Conservation (phyloP, 2,113 vertebrate species). For the Otus sunia region DNA sequence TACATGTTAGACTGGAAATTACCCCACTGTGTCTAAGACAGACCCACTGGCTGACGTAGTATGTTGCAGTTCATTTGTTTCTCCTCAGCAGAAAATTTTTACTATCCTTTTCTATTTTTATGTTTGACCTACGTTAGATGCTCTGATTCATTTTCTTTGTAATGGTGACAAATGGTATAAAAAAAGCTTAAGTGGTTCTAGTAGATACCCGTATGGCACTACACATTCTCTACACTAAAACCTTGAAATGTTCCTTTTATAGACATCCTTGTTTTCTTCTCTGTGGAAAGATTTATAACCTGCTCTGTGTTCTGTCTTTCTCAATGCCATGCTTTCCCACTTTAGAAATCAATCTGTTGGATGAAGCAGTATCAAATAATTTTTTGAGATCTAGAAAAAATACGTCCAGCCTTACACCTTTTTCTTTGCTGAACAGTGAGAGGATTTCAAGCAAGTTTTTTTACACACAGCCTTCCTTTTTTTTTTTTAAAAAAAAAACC, state of each 20-base stretch:
- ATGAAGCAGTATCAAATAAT: slow-evolving; percentile 41
- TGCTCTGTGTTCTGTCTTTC: slow-evolving; percentile 44
- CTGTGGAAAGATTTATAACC: slow-evolving; percentile 48
- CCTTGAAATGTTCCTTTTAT: slow-evolving; percentile 56
- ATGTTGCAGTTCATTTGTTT: background rate
- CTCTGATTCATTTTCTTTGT: background rate
- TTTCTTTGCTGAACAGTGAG: background rate
- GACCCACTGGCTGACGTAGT: background rate
- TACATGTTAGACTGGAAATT: background rate
- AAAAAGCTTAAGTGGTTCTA: background rate
- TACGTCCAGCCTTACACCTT: background rate
- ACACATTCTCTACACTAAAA: background rate
- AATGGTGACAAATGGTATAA: background rate
- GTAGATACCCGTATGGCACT: background rate
- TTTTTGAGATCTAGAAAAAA: slow-evolving; percentile 49
- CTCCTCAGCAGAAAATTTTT: background rate
- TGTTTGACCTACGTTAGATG: background rate
- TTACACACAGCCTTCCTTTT: background rate
- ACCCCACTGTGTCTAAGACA: background rate
- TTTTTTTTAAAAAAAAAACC: background rate
- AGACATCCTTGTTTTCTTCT: slow-evolving; percentile 52
- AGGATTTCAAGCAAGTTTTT: background rate
- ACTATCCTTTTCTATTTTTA: background rate
- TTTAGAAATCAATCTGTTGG: slow-evolving; percentile 61
- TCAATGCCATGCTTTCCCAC: slow-evolving; percentile 53